Conservation (phyloP, 1,140 invertebrate genomes). For the Drosophila repletoides region DNA sequence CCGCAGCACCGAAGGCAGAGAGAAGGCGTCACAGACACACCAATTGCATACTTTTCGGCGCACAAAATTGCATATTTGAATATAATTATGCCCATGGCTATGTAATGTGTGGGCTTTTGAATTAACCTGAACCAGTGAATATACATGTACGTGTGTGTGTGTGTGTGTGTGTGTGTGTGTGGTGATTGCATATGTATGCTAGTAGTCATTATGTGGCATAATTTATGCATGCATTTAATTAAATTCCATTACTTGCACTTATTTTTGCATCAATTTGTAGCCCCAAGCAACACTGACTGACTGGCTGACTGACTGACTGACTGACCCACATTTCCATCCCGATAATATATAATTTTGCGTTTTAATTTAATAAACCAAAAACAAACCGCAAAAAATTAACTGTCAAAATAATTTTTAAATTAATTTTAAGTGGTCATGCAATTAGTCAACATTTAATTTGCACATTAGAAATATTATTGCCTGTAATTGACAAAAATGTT, state of each 20-base stretch:
- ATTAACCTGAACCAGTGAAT: constrained; percentile 15
- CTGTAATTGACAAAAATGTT: constrained; percentile 23
- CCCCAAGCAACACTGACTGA: constrained; percentile 15
- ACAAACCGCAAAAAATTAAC: constrained; percentile 46
- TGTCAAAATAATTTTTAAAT: constrained; percentile 55
- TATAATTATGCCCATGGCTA: constrained; percentile 62
- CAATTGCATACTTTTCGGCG: constrained; percentile 61
- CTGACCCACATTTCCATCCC: constrained; percentile 54
- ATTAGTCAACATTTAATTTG: constrained; percentile 53
- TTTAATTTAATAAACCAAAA: constrained; percentile 58
- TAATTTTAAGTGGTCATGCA: constrained; percentile 39
- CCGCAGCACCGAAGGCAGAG: not conserved
- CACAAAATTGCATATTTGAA: constrained; percentile 68
- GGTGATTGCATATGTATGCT: constrained; percentile 35
- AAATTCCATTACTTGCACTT: constrained; percentile 66
- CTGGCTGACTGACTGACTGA: too few species aligned
- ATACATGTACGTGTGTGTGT: constrained; percentile 11
- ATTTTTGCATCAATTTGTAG: constrained; percentile 34
- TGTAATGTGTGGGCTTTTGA: not conserved
- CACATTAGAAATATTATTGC: not conserved
- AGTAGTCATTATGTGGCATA: constrained; percentile 63
- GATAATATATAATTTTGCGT: constrained; percentile 30
- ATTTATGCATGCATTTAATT: constrained; percentile 75
- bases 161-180: constrained; percentile 24
- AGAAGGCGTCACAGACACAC: not conserved